Evolutionary conservation across 1,140 invertebrate species (phyloP).

Genomic region (Leptopilina boulardi): DNA sequence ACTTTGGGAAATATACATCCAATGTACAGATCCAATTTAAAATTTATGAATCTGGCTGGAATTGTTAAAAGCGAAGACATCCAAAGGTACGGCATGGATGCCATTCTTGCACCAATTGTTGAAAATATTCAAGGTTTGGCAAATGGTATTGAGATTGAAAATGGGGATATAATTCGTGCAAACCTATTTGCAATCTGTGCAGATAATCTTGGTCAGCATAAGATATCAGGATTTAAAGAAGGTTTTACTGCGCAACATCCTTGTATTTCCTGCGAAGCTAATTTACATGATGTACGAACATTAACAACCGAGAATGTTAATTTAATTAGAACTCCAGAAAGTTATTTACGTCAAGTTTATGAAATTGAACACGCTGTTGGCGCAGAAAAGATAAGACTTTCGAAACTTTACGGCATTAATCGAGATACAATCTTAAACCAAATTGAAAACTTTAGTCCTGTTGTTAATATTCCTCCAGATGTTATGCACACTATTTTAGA

Average conservation of each 20-base stretch:
- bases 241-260: not conserved
- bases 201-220: not conserved
- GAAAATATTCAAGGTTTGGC: not conserved
- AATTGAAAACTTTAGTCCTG: not conserved
- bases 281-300: not conserved
- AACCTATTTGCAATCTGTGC: not conserved
- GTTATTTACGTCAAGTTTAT: not conserved
- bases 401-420: not conserved
- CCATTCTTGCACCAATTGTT: not conserved
- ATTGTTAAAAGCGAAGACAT: not conserved
- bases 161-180: not conserved
- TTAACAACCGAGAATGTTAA: not conserved
- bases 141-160: not conserved
- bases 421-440: not conserved
- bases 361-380: not conserved
- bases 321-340: not conserved
- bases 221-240: not conserved
- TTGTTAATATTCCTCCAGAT: not conserved
- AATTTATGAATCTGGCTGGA: not conserved
- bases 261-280: not conserved
- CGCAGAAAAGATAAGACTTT: not conserved
- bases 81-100: not conserved
- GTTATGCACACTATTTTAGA: constrained; percentile 41
- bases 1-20: not conserved
- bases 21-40: not conserved